A percentile compares a stretch with the other conserved stretches of the same genome.
Evolutionary conservation across 2,113 vertebrate genomes (phyloP).

Genomic region (Gymnocephalus cernua): DNA sequence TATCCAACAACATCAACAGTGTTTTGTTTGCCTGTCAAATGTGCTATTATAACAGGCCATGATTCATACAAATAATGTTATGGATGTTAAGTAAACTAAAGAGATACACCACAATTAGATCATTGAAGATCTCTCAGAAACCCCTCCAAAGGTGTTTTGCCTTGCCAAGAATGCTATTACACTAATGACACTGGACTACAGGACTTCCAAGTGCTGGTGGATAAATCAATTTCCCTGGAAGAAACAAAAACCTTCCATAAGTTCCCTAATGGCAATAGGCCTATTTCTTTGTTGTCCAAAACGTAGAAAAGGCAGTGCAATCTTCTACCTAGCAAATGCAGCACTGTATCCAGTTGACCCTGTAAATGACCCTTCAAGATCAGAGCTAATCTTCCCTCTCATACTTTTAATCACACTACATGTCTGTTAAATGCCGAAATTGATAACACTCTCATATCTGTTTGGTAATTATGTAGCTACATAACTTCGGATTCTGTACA

Average conservation of each 20-base stretch:
- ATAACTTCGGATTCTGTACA: background rate
- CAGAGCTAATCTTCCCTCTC: background rate
- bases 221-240: constrained; percentile 53
- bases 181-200: constrained; percentile 66
- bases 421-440: background rate
- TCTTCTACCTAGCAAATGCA: background rate
- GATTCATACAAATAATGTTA: constrained; percentile 33
- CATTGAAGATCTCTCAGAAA: constrained; percentile 52
- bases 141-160: constrained; percentile 13
- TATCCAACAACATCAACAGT: constrained; percentile 21
- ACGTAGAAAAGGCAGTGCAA: background rate
- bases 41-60: constrained; percentile 15
- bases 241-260: background rate
- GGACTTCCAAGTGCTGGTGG: constrained; percentile 35
- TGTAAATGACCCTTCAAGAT: background rate
- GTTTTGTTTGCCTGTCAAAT: constrained; percentile 52
- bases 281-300: background rate
- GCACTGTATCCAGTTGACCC: constrained; percentile 7
- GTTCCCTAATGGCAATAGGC: background rate
- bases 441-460: background rate
- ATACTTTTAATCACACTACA: background rate
- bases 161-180: constrained; percentile 74
- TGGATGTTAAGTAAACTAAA: constrained; percentile 40
- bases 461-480: background rate
- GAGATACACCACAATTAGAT: constrained; percentile 61